Percentiles rank a stretch among this genome's conserved stretches.
phyloP scores from a whole-genome alignment of 1,140 invertebrate genomes.

The Luehdorfia chinensis region DNA sequence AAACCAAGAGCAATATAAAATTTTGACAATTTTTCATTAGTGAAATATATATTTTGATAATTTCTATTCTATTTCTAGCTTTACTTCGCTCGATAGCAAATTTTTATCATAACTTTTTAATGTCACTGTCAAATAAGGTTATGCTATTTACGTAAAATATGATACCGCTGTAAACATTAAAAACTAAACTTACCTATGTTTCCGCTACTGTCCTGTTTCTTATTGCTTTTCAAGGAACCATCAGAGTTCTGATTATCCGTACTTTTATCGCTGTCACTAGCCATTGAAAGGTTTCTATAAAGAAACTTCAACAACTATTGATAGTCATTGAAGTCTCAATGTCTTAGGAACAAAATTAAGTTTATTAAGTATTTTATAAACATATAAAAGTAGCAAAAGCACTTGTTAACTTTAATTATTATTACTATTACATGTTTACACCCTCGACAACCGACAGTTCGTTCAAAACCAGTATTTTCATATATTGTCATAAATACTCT shows the following conservation, averaged over 20 bases:
- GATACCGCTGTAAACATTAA: too few relatives aligned
- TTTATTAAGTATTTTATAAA: conserved; percentile 24
- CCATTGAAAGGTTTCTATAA: conserved; percentile 61
- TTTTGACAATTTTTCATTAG: too few relatives aligned
- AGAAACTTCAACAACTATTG: conserved; percentile 18
- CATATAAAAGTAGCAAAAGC: conserved; percentile 44
- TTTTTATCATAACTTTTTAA: too few relatives aligned
- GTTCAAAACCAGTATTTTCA: conserved; percentile 23
- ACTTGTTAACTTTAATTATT: conserved; percentile 26
- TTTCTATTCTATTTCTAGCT: too few relatives aligned
- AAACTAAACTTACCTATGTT: conserved; percentile 48
- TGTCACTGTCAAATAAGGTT: too few relatives aligned
- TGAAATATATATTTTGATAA: too few relatives aligned
- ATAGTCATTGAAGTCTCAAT: conserved; percentile 6
- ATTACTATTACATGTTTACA: conserved; percentile 57
- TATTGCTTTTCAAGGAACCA: conserved; percentile 58
- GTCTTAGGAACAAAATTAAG: conserved; percentile 1
- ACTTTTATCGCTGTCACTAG: conserved; percentile 74
- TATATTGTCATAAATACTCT: conserved; percentile 1
- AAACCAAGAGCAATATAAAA: too few relatives aligned
- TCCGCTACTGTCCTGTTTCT: conserved; percentile 50
- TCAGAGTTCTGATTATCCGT: conserved; percentile 66
- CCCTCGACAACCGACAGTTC: conserved; percentile 30
- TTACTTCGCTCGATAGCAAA: too few relatives aligned
- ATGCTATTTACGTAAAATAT: too few relatives aligned